These are phyloP conservation scores for Esperia sulphurella DNA, from an alignment of 2,888 invertebrate species.

Conservation along the genomic window DNA sequence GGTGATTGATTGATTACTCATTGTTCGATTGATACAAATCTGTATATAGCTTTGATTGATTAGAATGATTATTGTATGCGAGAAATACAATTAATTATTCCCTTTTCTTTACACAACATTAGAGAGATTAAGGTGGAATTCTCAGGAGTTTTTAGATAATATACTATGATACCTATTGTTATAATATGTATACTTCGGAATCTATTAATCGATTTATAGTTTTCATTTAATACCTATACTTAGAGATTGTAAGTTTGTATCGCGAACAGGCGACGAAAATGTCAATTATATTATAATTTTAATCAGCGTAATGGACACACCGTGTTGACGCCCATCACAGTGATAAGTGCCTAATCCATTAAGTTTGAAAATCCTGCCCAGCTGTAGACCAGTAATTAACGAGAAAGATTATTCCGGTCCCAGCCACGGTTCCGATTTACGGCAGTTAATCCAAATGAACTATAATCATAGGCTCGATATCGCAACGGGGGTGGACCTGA, in stretches of 20 bases:
- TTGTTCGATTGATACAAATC: background rate
- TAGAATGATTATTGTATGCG: too few species aligned
- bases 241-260: slow-evolving; percentile 28
- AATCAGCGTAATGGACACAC: slow-evolving; percentile 51
- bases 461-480: slow-evolving; percentile 55
- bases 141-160: too few species aligned
- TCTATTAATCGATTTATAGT: too few species aligned
- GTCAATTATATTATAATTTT: slow-evolving; percentile 31
- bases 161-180: too few species aligned
- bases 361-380: slow-evolving; percentile 37
- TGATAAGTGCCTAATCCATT: slow-evolving; percentile 52
- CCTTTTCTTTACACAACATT: too few species aligned
- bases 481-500: slow-evolving; percentile 48
- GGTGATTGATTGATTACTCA: slow-evolving; percentile 74
- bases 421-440: slow-evolving; percentile 6
- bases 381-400: slow-evolving; percentile 45
- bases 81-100: too few species aligned
- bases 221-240: background rate
- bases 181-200: too few species aligned
- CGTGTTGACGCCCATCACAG: slow-evolving; percentile 30
- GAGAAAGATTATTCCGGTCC: slow-evolving; percentile 35
- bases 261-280: slow-evolving; percentile 12
- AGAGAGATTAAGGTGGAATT: too few species aligned
- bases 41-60: background rate
- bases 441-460: slow-evolving; percentile 46